Conservation (phyloP, 2,113 vertebrate genomes). For the Chitala chitala region DNA sequence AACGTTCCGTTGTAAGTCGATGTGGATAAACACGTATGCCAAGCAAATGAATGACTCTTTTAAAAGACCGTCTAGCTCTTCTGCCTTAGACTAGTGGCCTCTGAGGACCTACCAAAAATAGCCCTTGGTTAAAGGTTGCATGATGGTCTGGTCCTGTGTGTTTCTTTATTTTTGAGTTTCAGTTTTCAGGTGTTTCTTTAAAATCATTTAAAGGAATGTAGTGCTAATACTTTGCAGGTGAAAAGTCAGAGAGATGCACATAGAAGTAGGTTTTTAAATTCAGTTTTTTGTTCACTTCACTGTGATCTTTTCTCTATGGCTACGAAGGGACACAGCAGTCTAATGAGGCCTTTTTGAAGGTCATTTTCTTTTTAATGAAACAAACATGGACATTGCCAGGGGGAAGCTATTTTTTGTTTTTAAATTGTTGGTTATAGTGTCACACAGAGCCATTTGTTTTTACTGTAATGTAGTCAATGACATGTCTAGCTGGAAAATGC, state of each 20-base stretch:
- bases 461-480: too few species aligned
- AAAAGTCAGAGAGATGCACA: too few species aligned
- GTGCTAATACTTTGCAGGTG: too few species aligned
- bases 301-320: background rate
- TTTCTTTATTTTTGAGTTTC: background rate
- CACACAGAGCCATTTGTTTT: too few species aligned
- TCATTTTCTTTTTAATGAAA: too few species aligned
- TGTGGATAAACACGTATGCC: conserved; percentile 1
- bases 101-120: background rate
- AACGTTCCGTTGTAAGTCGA: conserved; percentile 6
- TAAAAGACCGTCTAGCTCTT: background rate
- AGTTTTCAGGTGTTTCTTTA: background rate
- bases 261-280: background rate
- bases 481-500: too few species aligned
- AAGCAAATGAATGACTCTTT: background rate
- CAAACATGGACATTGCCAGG: too few species aligned
- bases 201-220: background rate
- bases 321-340: too few species aligned
- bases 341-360: too few species aligned
- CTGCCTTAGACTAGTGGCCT: background rate
- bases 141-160: background rate
- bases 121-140: background rate
- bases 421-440: too few species aligned
- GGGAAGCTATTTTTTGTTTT: too few species aligned
- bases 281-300: background rate